A percentile compares a stretch with the other conserved stretches of the same genome.
Evolutionary conservation across 2,113 vertebrate genomes (phyloP).

Genomic region (Neodon shergylaensis): DNA sequence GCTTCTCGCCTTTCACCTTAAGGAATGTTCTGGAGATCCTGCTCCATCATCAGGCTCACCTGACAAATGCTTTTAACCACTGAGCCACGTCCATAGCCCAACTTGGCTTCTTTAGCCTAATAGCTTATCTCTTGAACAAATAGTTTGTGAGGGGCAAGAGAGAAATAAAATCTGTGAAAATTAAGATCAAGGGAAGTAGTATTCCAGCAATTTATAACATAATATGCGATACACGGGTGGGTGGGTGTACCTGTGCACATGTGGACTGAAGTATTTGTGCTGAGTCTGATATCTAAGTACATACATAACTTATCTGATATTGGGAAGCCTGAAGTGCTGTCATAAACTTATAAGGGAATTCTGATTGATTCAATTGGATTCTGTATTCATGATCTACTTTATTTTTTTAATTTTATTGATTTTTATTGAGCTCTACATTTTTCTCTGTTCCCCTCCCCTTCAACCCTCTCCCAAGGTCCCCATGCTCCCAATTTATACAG

Average conservation of each 20-base stretch:
- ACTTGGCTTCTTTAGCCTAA: background rate
- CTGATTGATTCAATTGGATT: background rate
- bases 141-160: background rate
- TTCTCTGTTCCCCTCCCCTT: too few relatives aligned
- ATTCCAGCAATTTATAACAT: background rate
- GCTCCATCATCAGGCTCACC: background rate
- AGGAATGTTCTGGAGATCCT: background rate
- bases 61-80: background rate
- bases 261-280: background rate
- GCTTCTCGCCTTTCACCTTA: background rate
- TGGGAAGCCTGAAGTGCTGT: background rate
- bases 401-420: background rate
- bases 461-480: too few relatives aligned
- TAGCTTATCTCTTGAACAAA: constrained; percentile 21
- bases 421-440: too few relatives aligned
- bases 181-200: background rate
- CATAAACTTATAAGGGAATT: background rate
- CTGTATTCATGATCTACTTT: background rate
- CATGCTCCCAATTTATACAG: too few relatives aligned
- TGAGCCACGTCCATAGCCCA: background rate
- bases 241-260: background rate
- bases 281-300: background rate
- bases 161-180: constrained; percentile 23
- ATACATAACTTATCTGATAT: background rate
- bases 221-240: background rate